Evolutionary conservation across 2,888 invertebrate genomes (phyloP).

Genomic region (Anorthoa munda): DNA sequence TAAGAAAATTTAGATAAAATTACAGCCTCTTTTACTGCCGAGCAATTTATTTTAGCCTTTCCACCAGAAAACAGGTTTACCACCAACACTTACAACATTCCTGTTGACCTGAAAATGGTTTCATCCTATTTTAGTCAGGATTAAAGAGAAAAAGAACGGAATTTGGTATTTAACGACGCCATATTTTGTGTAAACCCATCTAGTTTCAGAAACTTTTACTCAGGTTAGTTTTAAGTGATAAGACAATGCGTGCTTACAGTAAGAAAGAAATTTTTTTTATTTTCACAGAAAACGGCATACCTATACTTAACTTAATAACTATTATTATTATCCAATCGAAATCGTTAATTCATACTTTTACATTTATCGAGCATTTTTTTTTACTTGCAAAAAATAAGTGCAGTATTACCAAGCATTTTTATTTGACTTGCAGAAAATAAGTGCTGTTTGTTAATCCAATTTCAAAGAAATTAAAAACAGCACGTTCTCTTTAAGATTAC

Average conservation of each 20-base stretch:
- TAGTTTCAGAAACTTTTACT: constrained; percentile 72
- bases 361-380: not conserved
- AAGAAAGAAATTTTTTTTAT: too few relatives aligned
- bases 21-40: not conserved
- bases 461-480: not conserved
- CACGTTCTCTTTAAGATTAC: not conserved
- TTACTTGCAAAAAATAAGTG: not conserved
- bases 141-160: constrained; percentile 69
- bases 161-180: constrained; percentile 81
- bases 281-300: too few relatives aligned
- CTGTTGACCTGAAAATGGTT: constrained; percentile 44
- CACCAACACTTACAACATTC: constrained; percentile 17
- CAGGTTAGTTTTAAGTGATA: constrained; percentile 38
- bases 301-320: too few relatives aligned
- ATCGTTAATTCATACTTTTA: not conserved
- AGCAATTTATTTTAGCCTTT: not conserved
- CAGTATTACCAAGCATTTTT: not conserved
- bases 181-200: constrained; percentile 81
- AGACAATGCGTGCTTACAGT: constrained; percentile 8
- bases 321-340: not conserved
- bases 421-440: not conserved
- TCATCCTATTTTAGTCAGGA: constrained; percentile 58
- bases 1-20: not conserved
- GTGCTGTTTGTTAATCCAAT: not conserved
- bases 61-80: not conserved